Evolutionary conservation across 2,888 invertebrate species (phyloP).

Genomic region (Trichopoda pennipes): DNA sequence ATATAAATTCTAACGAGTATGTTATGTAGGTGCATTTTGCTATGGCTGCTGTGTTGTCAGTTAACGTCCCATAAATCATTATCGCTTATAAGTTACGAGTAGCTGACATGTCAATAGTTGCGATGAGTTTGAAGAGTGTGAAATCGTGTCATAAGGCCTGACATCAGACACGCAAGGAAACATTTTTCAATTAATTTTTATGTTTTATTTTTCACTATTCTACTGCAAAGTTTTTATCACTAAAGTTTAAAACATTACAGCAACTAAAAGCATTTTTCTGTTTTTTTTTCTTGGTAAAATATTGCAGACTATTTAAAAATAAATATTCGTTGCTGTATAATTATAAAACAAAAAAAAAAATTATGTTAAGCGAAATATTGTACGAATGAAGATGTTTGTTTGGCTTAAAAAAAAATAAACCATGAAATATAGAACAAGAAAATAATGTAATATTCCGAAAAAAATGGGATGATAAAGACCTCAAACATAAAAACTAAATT

Average conservation of each 20-base stretch:
- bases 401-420: no score
- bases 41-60: slow-evolving; percentile 11
- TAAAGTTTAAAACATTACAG: slow-evolving; percentile 8
- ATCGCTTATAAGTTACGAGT: slow-evolving; percentile 51
- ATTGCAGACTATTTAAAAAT: not conserved
- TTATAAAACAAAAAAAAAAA: not conserved
- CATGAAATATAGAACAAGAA: no score
- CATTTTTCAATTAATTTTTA: slow-evolving; percentile 35
- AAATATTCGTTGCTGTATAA: not conserved
- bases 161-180: slow-evolving; percentile 44
- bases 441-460: no score
- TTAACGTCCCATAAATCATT: slow-evolving; percentile 54
- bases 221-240: slow-evolving; percentile 22
- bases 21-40: not conserved
- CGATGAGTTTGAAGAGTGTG: slow-evolving; percentile 56
- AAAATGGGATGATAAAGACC: no score
- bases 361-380: not conserved
- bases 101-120: slow-evolving; percentile 57
- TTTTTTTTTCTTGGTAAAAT: not conserved
- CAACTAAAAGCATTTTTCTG: not conserved
- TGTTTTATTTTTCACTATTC: not conserved
- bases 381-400: not conserved
- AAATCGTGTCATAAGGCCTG: slow-evolving; percentile 53
- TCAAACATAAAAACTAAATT: no score
- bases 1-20: slow-evolving; percentile 7